Evolutionary conservation across 2,888 invertebrate genomes (phyloP).

Genomic region (Melinopterus prodromus): DNA sequence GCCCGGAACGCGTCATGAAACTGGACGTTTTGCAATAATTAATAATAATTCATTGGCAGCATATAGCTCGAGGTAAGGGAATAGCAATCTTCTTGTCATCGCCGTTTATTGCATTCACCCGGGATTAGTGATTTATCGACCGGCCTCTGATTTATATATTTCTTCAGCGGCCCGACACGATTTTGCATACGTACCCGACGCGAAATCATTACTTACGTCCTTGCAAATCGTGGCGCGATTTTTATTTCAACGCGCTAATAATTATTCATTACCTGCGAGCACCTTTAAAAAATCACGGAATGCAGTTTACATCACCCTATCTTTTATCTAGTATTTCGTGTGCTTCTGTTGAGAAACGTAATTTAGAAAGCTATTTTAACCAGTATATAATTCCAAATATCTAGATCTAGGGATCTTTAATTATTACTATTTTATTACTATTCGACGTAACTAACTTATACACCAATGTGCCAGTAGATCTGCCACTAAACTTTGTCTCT

Average conservation of each 20-base stretch:
- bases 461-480: too few relatives aligned
- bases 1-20: slow-evolving; percentile 8
- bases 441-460: too few relatives aligned
- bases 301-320: background rate
- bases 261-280: background rate
- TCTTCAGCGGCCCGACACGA: slow-evolving; percentile 23
- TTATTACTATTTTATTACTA: too few relatives aligned
- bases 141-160: slow-evolving; percentile 22
- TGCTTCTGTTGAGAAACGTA: too few relatives aligned
- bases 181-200: slow-evolving; percentile 16
- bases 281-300: background rate
- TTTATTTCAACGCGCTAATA: background rate
- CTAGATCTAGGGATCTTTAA: too few relatives aligned
- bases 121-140: slow-evolving; percentile 25
- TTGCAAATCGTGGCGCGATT: background rate
- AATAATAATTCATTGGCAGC: slow-evolving; percentile 31
- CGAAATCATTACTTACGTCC: slow-evolving; percentile 19
- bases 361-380: too few relatives aligned
- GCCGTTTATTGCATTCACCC: slow-evolving; percentile 32
- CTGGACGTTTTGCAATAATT: slow-evolving; percentile 28
- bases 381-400: too few relatives aligned
- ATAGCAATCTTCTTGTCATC: slow-evolving; percentile 33
- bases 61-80: slow-evolving; percentile 21
- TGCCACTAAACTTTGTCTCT: too few relatives aligned
- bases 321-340: background rate